Evolutionary conservation across 1,140 invertebrate genomes (phyloP).

Genomic region (Pseudomyrmex gracilis): DNA sequence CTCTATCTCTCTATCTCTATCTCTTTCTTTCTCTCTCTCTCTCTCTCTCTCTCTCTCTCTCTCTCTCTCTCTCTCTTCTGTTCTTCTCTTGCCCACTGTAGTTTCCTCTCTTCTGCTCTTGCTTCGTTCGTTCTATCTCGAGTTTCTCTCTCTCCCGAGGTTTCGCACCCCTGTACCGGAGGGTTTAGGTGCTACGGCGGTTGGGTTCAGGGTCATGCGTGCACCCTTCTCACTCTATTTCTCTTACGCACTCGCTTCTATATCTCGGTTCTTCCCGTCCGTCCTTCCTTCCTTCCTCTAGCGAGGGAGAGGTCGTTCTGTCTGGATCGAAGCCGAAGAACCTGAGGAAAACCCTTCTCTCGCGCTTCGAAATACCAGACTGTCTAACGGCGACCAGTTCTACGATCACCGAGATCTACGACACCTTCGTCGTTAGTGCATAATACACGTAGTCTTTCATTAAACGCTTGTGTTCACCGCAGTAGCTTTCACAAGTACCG

Average conservation of each 20-base stretch:
- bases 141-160: conserved; percentile 60
- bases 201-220: conserved; percentile 84
- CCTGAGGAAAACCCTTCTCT: conserved; percentile 65
- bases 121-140: conserved; percentile 53
- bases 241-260: conserved; percentile 57
- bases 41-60: conserved; percentile 63
- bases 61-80: conserved; percentile 68
- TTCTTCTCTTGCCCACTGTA: conserved; percentile 52
- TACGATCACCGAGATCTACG: conserved; percentile 67
- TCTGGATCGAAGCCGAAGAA: conserved; percentile 74
- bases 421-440: conserved; percentile 57
- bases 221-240: conserved; percentile 70
- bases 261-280: conserved; percentile 57
- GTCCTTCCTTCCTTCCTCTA: conserved; percentile 58
- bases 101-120: conserved; percentile 56
- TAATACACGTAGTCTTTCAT: neutral
- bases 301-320: conserved; percentile 57
- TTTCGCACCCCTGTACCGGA: conserved; percentile 80
- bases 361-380: conserved; percentile 67
- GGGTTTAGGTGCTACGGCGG: conserved; percentile 71
- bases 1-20: conserved; percentile 74
- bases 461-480: neutral
- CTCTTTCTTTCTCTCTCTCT: conserved; percentile 61
- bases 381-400: conserved; percentile 67
- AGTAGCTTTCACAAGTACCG: neutral